phyloP scores from a whole-genome alignment of 1,140 invertebrate species.

The Zelostemma sp. region DNA sequence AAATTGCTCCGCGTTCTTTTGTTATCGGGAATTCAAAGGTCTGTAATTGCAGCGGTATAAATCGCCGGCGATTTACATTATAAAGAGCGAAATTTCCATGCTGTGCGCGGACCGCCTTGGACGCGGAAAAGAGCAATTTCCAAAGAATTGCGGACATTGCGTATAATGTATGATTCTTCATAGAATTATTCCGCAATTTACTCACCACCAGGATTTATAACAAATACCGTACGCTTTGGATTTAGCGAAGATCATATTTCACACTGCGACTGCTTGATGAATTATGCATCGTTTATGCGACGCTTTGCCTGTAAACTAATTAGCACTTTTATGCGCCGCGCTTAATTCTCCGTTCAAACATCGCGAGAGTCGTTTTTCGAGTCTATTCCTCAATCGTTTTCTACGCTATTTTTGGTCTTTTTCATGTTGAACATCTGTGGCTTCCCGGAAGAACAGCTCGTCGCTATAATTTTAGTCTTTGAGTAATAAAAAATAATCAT shows the following conservation, averaged over 20 bases:
- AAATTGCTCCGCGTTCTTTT: too few species aligned
- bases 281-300: background rate
- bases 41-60: background rate
- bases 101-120: background rate
- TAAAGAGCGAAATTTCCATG: background rate
- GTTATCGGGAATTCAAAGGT: too few species aligned
- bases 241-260: background rate
- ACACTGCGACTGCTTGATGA: background rate
- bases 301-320: background rate
- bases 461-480: too few species aligned
- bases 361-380: background rate
- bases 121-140: constrained; percentile 4
- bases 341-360: background rate
- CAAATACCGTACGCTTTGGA: constrained; percentile 5
- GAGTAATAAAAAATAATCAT: too few species aligned
- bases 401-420: too few species aligned
- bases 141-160: background rate
- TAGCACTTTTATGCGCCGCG: background rate
- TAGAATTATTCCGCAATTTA: constrained; percentile 2
- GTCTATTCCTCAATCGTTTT: too few species aligned
- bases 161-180: background rate
- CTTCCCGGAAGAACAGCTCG: too few species aligned
- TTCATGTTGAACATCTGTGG: too few species aligned
- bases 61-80: background rate
- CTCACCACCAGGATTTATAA: background rate